Percentiles rank a stretch among this genome's conserved stretches.
Evolutionary conservation across 2,797 vertebrate species (phyloP).

Genomic region (Miopithecus talapoin): DNA sequence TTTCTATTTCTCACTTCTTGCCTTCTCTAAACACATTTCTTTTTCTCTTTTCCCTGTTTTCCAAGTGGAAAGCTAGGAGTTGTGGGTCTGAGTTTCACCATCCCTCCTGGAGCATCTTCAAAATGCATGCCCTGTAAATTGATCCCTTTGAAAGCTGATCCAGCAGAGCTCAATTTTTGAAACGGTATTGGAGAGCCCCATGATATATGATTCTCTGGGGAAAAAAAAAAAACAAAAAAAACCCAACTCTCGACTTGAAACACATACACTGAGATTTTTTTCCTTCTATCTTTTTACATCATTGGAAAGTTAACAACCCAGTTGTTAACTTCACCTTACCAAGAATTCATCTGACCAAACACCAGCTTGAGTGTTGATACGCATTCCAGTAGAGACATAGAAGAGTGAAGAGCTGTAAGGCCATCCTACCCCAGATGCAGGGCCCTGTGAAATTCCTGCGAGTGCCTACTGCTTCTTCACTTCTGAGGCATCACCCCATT

Average conservation of each 20-base stretch:
- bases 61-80: background rate
- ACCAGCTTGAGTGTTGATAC: background rate
- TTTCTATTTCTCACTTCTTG: background rate
- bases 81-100: background rate
- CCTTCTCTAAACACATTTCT: background rate
- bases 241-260: background rate
- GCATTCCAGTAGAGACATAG: accelerated
- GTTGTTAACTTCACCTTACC: background rate
- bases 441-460: no score
- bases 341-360: no score
- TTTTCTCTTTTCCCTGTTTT: background rate
- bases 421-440: accelerated
- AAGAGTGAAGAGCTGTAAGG: background rate
- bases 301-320: background rate
- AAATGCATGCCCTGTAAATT: background rate
- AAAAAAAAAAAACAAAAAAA: background rate
- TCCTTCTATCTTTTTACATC: background rate
- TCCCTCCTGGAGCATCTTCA: background rate
- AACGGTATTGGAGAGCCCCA: background rate
- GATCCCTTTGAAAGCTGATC: background rate
- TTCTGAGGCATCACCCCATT: background rate
- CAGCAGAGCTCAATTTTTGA: background rate
- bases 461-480: background rate
- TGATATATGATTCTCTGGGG: background rate
- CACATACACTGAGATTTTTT: background rate